Evolutionary conservation across 2,888 invertebrate genomes (phyloP), one percentile per base, ranked within the genome.

Genomic region (Ichneumoninae sp.): DNA sequence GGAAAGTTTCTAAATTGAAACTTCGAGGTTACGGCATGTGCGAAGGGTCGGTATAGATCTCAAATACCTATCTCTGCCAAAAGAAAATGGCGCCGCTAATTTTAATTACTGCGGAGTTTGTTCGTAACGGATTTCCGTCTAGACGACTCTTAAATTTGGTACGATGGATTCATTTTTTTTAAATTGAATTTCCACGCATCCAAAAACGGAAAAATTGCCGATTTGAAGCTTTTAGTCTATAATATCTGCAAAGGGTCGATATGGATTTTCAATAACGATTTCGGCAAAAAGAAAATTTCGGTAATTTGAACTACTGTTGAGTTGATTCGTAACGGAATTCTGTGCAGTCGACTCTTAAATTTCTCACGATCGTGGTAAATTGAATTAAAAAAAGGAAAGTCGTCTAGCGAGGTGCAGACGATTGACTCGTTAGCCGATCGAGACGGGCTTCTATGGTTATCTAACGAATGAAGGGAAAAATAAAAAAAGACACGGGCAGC

Each of bases 381-480:
- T 13, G 30, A 60, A 60, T 60, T 0, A 26, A 30, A 33, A 62
- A 33, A 16, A 16, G n/a, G 22, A 5, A 26, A 16, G 26, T 60
- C 60, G 30, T 30, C 60, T 10, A 10, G 16, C 30, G 60, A 16
- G 60, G 60, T 16, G 60, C 60, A 60, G 26, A 26, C 26, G 30
- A 40, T 71, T 26, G 54, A 57, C 40, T 57, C 57, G 71, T 71
- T 71, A 57, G 71, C 22, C 16, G 36, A 22, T 52, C 33, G 36
- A 30, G 47, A 19, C 54, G 16, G 22, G 13, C 54, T 22, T 71
- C 40, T 36, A 22, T 10, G 54, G 22, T 22, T 40, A 22, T 40
- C 22, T 40, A 40, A 40, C 22, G 36, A 57, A 54, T 2, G 57
- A 40, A 40, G 8, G 40, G 36, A 10, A 57, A 57, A 71, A 40